Evolutionary conservation across 2,113 vertebrate genomes (phyloP).

Genomic region (Dryoscopus gambensis): DNA sequence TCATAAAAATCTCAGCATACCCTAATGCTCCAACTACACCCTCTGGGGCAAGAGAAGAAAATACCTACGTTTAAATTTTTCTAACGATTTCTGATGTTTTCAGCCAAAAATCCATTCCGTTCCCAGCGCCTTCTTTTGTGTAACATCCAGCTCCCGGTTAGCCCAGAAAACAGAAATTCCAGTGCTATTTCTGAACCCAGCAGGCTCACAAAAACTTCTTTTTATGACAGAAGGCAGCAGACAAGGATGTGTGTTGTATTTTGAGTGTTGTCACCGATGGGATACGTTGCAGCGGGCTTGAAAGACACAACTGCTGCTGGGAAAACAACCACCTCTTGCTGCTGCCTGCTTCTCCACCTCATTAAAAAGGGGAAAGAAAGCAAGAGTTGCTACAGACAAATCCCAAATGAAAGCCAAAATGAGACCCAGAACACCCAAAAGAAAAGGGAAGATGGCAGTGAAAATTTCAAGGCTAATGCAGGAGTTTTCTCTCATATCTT

Average conservation of each 20-base stretch:
- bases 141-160: neutral
- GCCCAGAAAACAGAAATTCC: neutral
- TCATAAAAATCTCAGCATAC: neutral
- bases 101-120: accelerated
- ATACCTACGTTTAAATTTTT: neutral
- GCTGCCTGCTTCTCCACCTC: neutral
- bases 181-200: neutral
- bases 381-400: neutral
- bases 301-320: neutral
- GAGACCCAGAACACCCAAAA: neutral
- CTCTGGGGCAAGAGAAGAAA: neutral
- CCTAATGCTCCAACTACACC: neutral
- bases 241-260: neutral
- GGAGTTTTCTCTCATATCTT: neutral
- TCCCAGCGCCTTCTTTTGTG: neutral
- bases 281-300: neutral
- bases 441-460: neutral
- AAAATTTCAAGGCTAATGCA: neutral
- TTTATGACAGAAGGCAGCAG: neutral
- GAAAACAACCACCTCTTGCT: neutral
- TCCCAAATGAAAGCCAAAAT: neutral
- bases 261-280: neutral
- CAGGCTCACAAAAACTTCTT: neutral
- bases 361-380: neutral
- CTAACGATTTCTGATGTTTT: neutral